Percentiles rank a stretch among this genome's conserved stretches.
phyloP scores from a whole-genome alignment of 2,113 vertebrate species.

The Oxyruncus cristatus region DNA sequence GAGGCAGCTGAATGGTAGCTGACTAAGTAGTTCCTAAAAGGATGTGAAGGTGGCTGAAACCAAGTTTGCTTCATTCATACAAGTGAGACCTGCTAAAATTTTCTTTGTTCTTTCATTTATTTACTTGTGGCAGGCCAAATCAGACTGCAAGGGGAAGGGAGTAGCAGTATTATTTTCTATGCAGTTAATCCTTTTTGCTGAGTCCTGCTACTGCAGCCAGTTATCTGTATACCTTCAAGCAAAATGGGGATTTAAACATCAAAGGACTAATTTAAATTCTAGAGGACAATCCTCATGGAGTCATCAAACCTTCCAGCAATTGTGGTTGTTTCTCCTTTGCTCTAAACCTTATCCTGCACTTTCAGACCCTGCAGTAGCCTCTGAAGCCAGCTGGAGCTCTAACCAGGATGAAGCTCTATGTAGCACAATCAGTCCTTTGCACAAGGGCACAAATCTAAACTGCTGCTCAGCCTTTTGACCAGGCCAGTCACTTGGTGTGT shows the following conservation, averaged over 20 bases:
- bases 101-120: not conserved
- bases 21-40: not conserved
- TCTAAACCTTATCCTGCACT: not conserved
- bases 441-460: not conserved
- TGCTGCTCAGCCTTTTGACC: not conserved
- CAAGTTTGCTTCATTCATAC: not conserved
- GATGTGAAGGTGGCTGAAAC: not conserved
- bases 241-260: conserved; percentile 11
- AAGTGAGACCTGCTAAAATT: not conserved
- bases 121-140: not conserved
- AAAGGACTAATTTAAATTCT: conserved; percentile 5
- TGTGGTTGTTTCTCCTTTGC: not conserved
- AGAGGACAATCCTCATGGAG: not conserved
- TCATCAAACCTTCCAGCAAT: not conserved
- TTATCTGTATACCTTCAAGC: not conserved
- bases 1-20: not conserved
- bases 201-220: not conserved
- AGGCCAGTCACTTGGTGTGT: not conserved
- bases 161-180: not conserved
- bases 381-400: not conserved
- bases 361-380: not conserved
- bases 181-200: not conserved
- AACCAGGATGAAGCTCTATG: not conserved
- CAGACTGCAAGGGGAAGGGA: not conserved
- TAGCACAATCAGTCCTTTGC: not conserved